phyloP scores from a whole-genome alignment of 2,797 vertebrate species.

The Mormyrops attenuatus region DNA sequence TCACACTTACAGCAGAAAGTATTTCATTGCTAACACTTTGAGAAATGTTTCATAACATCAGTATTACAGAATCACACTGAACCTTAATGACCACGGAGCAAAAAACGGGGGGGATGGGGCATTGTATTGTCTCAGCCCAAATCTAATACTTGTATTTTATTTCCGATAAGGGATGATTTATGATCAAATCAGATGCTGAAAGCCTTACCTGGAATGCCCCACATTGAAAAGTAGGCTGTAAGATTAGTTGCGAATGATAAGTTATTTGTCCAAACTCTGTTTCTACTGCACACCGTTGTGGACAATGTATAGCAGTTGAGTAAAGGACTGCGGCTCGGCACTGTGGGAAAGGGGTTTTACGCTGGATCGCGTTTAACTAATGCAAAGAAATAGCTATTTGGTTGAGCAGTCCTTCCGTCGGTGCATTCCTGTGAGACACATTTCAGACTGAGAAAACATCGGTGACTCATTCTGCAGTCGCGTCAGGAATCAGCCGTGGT shows the following conservation, averaged over 20 bases:
- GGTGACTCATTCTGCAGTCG: neutral
- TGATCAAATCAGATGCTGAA: neutral
- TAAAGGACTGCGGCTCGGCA: neutral
- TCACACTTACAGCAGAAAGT: neutral
- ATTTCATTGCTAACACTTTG: neutral
- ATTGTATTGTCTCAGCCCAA: neutral
- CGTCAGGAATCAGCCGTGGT: neutral
- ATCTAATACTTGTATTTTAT: slow-evolving; percentile 15
- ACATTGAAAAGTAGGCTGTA: neutral
- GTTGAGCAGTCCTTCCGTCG: neutral
- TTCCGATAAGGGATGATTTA: neutral
- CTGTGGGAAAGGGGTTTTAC: neutral
- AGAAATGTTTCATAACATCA: slow-evolving; percentile 3
- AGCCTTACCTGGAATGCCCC: neutral
- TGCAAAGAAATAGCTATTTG: neutral
- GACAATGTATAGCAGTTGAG: neutral
- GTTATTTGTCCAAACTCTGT: neutral
- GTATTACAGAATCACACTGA: neutral
- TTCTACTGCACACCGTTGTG: neutral
- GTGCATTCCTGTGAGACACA: neutral
- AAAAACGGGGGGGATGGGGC: neutral
- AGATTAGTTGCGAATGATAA: neutral
- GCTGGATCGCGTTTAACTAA: neutral
- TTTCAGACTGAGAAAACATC: neutral
- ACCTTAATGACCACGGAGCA: neutral